Evolutionary conservation across 2,113 vertebrate species (phyloP).

Genomic region (Strix uralensis): DNA sequence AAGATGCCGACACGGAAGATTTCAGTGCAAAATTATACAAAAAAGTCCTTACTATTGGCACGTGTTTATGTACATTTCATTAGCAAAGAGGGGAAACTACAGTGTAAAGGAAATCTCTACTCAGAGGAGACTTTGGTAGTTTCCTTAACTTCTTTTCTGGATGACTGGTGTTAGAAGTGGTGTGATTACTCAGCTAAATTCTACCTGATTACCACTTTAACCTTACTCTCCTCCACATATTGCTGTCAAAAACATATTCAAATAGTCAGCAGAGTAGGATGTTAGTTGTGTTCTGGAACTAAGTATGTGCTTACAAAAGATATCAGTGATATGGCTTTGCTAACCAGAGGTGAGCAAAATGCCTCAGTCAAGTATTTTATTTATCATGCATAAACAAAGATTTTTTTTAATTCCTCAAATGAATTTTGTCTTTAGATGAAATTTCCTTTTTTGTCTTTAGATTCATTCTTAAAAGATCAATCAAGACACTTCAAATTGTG

Average conservation of each 20-base stretch:
- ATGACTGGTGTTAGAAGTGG: not conserved
- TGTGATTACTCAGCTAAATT: not conserved
- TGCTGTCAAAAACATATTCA: not conserved
- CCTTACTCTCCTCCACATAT: not conserved
- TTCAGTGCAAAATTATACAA: not conserved
- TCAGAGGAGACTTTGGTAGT: not conserved
- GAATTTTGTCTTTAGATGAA: not conserved
- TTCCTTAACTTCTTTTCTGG: not conserved
- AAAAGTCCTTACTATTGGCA: not conserved
- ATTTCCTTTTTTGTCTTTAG: not conserved
- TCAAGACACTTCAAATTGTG: not conserved
- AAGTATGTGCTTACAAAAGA: not conserved
- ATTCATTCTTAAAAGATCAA: not conserved
- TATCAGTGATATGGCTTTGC: not conserved
- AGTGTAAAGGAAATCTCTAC: not conserved
- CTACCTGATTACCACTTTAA: not conserved
- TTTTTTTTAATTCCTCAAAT: not conserved
- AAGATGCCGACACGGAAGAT: not conserved
- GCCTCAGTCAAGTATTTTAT: not conserved
- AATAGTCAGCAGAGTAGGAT: not conserved
- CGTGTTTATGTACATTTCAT: not conserved
- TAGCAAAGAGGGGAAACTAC: not conserved
- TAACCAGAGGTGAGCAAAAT: not conserved
- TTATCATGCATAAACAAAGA: not conserved
- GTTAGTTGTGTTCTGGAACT: not conserved